Conservation (phyloP, 2,888 invertebrate genomes). For the Tachina lurida region DNA sequence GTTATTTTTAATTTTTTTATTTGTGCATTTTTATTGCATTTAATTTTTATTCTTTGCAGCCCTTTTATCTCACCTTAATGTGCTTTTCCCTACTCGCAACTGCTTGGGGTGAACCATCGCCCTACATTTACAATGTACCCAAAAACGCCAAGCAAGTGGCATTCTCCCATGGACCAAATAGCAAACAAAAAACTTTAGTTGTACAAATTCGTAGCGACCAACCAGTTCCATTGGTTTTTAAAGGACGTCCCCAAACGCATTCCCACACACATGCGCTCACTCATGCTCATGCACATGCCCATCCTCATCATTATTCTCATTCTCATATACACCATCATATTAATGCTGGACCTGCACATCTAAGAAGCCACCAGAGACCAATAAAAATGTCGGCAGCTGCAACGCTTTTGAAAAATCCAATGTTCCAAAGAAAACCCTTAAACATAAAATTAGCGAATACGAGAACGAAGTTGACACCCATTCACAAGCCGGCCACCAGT, state of each 20-base stretch:
- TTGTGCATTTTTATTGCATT: background rate
- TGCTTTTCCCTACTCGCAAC: slow-evolving; percentile 71
- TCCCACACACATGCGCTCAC: slow-evolving; percentile 70
- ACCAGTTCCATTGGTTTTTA: slow-evolving; percentile 80
- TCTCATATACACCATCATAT: slow-evolving; percentile 72
- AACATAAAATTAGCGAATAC: slow-evolving; percentile 79
- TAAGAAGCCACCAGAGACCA: slow-evolving; percentile 66
- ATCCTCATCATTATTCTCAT: slow-evolving; percentile 72
- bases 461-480: slow-evolving; percentile 74
- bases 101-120: slow-evolving; percentile 76
- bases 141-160: slow-evolving; percentile 77
- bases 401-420: slow-evolving; percentile 75
- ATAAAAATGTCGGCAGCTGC: slow-evolving; percentile 74
- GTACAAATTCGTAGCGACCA: slow-evolving; percentile 82
- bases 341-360: slow-evolving; percentile 60
- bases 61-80: slow-evolving; percentile 52
- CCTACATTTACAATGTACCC: slow-evolving; percentile 78
- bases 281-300: slow-evolving; percentile 71
- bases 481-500: slow-evolving; percentile 77
- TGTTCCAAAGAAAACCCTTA: slow-evolving; percentile 78
- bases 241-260: slow-evolving; percentile 76
- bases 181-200: slow-evolving; percentile 79
- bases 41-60: slow-evolving; percentile 51
- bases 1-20: background rate
- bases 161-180: slow-evolving; percentile 70